Evolutionary conservation across 2,888 invertebrate species (phyloP), one percentile per base, ranked within the genome.

Genomic region (Lissonota sp.): DNA sequence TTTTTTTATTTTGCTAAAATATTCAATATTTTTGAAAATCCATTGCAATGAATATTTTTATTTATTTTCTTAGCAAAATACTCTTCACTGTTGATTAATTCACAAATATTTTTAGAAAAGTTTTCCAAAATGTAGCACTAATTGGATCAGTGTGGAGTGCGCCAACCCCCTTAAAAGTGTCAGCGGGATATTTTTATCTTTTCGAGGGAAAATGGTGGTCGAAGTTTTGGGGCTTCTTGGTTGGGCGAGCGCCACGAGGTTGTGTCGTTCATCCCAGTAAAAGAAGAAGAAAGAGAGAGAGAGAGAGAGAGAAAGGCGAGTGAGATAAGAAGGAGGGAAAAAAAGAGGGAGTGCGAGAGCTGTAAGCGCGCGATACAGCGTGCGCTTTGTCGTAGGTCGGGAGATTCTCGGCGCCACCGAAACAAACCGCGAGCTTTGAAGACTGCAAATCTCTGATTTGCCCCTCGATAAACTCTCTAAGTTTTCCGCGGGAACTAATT

Each of bases 181-280:
- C n/a, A 3, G 26, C 55, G 46, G 26, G 55, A 60, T 82, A 79
- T 82, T 76, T 82, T 82, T 82, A 76, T 82, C 73, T 75, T 73
- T 76, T 63, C 76, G 73, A 76, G 53, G 71, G 53, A 72, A 79
- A 79, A 76, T 76, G 73, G 82, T 73, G 79, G 79, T 14, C 69
- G 53, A 69, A 66, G 64, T 76, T 82, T 82, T 79, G 72, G 79
- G 67, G 72, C 67, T 76, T 58, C 51, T 66, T 63, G 76, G 76
- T 79, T 72, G 79, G 69, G 72, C 72, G 76, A 60, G 72, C 67
- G 76, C 76, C 79, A 79, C 79, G 82, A 82, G 79, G 82, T 79
- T 76, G 76, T 67, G 58, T 26, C 60, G 55, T 67, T 60, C 14
- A 53, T 53, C 53, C 14, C 26, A 26, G 26, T 26, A 3, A 26